Evolutionary conservation across 2,797 vertebrate genomes (phyloP), one percentile per base, ranked within the genome.

Genomic region (Macropus fuliginosus): DNA sequence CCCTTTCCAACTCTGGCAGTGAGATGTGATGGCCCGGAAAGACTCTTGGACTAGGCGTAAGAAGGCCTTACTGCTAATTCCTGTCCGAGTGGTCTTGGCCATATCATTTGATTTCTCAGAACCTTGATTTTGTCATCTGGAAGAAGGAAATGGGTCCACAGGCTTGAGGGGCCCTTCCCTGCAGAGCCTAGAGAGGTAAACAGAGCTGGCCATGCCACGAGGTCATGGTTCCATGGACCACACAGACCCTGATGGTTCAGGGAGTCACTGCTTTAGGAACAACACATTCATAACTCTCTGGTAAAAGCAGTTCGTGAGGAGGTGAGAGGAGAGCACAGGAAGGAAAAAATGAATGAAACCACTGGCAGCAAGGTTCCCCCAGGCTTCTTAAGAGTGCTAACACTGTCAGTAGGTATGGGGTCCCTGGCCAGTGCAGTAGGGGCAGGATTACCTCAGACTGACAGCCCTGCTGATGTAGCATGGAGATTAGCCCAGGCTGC

Each of bases 201-300:
- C 66, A n/a, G 62, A n/a, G n/a, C n/a, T 24, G n/a, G 66, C 66
- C 66, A 18, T 0, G 16, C 66, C n/a, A 40, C 1, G 66, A 16
- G 62, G 13, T 74, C 62, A 18, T n/a, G 34, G 62, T 81, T 81
- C 66, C 18, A 46, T 21, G n/a, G n/a, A 74, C 16, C 66, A 40
- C 66, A 18, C n/a, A 9, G 66, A 40, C 1, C n/a, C 2, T 24
- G 66, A 81, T 6, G 8, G n/a, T 81, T 81, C n/a, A 21, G 18
- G n/a, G n/a, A 74, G n/a, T 16, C 5, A 14, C 5, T 40, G n/a
- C n/a, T 81, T 74, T 10, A 46, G 40, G 28, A n/a, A 10, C 18
- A 24, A 0, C 6, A 24, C 5, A 18, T 81, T 46, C 2, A 8
- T 24, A 81, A 40, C 34, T 31, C n/a, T 0, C n/a, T 0, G 16